phyloP scores from a whole-genome alignment of 2,797 vertebrate species.

The Hippopotamyrus pictus region DNA sequence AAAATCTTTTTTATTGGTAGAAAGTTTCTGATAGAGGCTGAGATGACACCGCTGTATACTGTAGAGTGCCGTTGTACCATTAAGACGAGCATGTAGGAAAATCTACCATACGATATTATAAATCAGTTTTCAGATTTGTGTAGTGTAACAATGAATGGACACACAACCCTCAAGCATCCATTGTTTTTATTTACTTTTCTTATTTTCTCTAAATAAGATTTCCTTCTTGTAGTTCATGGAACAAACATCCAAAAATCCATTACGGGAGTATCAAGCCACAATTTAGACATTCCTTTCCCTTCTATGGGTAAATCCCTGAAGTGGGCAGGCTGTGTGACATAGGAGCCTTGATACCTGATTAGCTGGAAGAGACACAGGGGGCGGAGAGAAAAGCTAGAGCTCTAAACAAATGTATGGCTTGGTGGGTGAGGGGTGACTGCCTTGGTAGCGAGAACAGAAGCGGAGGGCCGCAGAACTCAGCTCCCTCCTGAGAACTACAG shows the following conservation, averaged over 20 bases:
- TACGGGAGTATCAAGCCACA: neutral
- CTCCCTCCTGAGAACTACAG: neutral
- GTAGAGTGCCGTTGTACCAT: neutral
- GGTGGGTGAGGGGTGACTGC: neutral
- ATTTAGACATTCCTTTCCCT: constrained; percentile 40
- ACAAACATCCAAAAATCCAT: constrained; percentile 13
- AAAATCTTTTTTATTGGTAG: neutral
- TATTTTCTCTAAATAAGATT: constrained; percentile 18
- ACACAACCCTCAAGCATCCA: neutral
- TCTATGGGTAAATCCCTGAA: constrained; percentile 42
- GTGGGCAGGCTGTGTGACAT: constrained; percentile 25
- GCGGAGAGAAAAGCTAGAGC: neutral
- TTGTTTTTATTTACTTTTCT: neutral
- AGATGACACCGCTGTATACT: neutral
- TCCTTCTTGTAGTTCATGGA: constrained; percentile 19
- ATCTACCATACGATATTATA: neutral
- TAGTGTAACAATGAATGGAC: neutral
- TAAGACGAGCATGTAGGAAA: neutral
- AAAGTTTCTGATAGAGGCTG: neutral
- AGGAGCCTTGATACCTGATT: constrained; percentile 6
- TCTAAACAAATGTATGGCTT: neutral
- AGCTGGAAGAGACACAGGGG: neutral
- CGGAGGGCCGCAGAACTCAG: neutral
- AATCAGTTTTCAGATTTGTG: neutral
- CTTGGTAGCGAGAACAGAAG: neutral